Base-by-base conservation (phyloP, 2,888 invertebrate genomes). In the Ypsolopha scabrella region DNA sequence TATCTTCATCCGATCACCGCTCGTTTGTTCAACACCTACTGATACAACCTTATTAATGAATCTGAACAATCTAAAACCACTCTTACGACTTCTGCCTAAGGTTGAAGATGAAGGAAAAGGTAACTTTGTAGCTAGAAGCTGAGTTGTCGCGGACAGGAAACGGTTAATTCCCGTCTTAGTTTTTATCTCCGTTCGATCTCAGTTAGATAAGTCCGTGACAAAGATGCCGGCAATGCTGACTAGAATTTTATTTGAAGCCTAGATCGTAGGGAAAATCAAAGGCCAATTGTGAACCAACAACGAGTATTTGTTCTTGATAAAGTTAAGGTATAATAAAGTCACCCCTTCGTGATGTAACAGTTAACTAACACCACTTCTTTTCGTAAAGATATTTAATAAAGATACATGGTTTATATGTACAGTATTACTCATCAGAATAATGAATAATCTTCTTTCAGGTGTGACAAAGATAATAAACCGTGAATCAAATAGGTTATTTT, bases 1-100 rank as follows among this genome's bases (percentile, higher is more conserved):
- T 64, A 63, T 64, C 63, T 55, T 43, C 36, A 36, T 13, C 36
- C 50, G 63, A 63, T 62, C 64, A 61, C 54, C 53, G 58, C 60
- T 63, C 57, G 63, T 64, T 63, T 63, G 63, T 63, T 24, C 24
- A 63, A 60, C 61, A 56, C 57, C 24, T 43, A 14, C 43, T 24
- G 24, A 43, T 43, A 43, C 43, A 11, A 14, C 43, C 43, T 24
- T 43, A 43, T 1, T 3, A 24, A 14, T 7, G 1, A 6, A 47
- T 37, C 35, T 36, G 10, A 34, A 33, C 35, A 7, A 6, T n/a
- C n/a, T 11, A 46, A 34, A 35, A 46, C 7, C 46, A 46, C 7
- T 34, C 35, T 34, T 46, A 11, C 10, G 2, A 7, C 46, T 7
- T 46, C n/a, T 7, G 6, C n/a, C 7, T 34, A 33, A 45, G n/a